These are phyloP conservation scores for Okamejei kenojei DNA, from an alignment of 2,797 vertebrate species.

Conservation along the genomic window DNA sequence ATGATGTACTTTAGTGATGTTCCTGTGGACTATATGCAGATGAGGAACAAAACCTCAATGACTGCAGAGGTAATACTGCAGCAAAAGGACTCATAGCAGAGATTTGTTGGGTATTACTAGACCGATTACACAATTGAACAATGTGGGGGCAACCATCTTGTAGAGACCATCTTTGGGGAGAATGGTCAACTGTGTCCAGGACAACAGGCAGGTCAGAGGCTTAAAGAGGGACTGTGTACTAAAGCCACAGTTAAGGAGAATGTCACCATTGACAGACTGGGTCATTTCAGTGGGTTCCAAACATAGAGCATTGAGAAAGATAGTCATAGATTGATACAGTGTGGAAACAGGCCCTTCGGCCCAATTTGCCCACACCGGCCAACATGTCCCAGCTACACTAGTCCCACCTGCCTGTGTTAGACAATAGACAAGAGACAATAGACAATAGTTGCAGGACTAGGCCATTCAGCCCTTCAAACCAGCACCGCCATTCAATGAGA, in stretches of 20 bases:
- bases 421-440: too few species aligned
- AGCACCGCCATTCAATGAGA: too few species aligned
- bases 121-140: not conserved
- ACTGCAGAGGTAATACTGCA: not conserved
- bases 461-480: too few species aligned
- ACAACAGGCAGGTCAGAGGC: not conserved
- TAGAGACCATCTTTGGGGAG: not conserved
- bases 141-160: not conserved
- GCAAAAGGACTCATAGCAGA: not conserved
- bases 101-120: not conserved
- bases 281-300: not conserved
- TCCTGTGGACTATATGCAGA: not conserved
- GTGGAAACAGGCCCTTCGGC: too few species aligned
- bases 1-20: not conserved
- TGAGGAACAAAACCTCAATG: not conserved
- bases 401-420: too few species aligned
- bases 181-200: not conserved
- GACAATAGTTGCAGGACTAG: too few species aligned
- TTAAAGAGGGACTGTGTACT: not conserved
- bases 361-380: too few species aligned
- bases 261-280: not conserved
- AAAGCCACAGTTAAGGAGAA: not conserved
- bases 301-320: not conserved
- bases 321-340: too few species aligned
- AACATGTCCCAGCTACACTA: too few species aligned